Evolutionary conservation across 1,140 invertebrate species (phyloP), one percentile per base, ranked within the genome.

Genomic region (Habropoda laboriosa): DNA sequence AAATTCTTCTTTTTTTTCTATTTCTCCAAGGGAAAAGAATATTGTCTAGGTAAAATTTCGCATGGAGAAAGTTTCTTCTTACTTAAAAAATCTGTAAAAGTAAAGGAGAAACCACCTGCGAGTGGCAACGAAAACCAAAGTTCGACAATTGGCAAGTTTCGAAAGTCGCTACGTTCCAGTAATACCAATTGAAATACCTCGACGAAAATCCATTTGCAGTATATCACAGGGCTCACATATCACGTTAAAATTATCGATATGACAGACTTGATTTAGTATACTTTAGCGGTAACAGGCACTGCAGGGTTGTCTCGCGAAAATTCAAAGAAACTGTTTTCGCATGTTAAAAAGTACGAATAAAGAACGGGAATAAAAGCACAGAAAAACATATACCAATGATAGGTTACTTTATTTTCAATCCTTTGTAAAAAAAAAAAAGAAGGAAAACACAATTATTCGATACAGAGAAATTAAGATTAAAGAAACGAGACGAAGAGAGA

Each of bases 171-270:
- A 30, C 27, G 30, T 58, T 42, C 38, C 24, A 3, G 27, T 61
- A 78, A 72, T 61, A 61, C 45, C 55, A 40, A 51, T 49, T 24
- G 32, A 42, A 78, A 78, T 61, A 42, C 55, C 55, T 61, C 55
- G 42, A 32, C 42, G 67, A 78, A 78, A 78, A 72, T 72, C 68
- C 45, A 78, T 78, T 78, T 78, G 67, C 67, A 61, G 76, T 78
- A 61, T 63, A 72, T 78, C 57, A 63, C 1, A 30, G 55, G n/a
- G 42, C 55, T 61, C 45, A 24, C 16, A 16, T 61, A 71, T 78
- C 76, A 72, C 67, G 66, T 1, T 49, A 35, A 72, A 78, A 78
- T 72, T 78, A 78, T 78, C 76, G 57, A 61, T 68, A 60, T 18
- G 24, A 10, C 13, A 13, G 18, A 18, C 24, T 70, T 70, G 55